These are phyloP conservation scores for Mesaphorura yosii DNA, from an alignment of 1,140 invertebrate genomes.

Conservation along the genomic window DNA sequence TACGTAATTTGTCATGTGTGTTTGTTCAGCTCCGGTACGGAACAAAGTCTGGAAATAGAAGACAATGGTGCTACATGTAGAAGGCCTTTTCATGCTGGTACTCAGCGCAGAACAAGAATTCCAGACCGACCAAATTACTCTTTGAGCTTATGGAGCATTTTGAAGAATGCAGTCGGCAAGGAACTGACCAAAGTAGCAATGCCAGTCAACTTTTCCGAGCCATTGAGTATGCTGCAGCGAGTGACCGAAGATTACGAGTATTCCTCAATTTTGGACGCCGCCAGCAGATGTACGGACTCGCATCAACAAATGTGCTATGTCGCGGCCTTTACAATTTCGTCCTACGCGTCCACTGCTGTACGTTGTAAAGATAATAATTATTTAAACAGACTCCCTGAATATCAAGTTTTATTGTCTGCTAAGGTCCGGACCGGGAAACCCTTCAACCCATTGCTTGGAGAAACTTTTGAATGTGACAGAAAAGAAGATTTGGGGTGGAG, in stretches of 20 bases:
- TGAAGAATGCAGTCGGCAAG: constrained; percentile 89
- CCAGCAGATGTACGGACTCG: constrained; percentile 60
- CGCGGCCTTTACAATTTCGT: constrained; percentile 21
- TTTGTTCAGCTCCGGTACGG: not conserved
- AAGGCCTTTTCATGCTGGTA: not conserved
- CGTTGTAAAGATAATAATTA: constrained; percentile 21
- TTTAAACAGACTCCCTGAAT: constrained; percentile 73
- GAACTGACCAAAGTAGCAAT: constrained; percentile 95
- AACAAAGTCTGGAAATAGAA: not conserved
- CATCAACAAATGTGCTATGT: constrained; percentile 53
- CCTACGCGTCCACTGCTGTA: constrained; percentile 17
- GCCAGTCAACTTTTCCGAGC: constrained; percentile 95
- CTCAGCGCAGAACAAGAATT: constrained; percentile 6
- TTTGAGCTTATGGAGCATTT: constrained; percentile 75
- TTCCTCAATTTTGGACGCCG: constrained; percentile 66
- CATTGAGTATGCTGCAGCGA: constrained; percentile 85
- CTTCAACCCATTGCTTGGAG: constrained; percentile 89
- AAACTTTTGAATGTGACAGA: constrained; percentile 76
- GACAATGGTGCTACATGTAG: not conserved
- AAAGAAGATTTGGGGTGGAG: constrained; percentile 39
- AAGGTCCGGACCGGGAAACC: constrained; percentile 87
- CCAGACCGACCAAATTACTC: constrained; percentile 20
- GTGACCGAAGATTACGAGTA: constrained; percentile 94
- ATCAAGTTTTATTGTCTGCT: constrained; percentile 78
- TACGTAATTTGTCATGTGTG: not conserved